phyloP scores from a whole-genome alignment of 2,797 vertebrate species.

The Chaunax sp. region DNA sequence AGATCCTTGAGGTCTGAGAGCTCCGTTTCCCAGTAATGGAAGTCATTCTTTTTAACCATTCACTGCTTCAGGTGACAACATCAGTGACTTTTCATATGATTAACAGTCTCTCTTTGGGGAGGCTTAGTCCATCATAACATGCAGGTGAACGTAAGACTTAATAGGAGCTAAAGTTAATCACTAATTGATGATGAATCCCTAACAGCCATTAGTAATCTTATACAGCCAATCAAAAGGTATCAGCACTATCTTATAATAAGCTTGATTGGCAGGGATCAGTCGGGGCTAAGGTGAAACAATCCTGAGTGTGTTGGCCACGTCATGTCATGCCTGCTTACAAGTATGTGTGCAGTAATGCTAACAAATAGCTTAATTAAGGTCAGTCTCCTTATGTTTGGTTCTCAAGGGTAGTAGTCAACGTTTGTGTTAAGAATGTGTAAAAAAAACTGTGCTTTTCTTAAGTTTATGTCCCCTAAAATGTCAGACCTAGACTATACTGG shows the following conservation, averaged over 20 bases:
- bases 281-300: slow-evolving; percentile 24
- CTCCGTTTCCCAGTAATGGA: slow-evolving; percentile 21
- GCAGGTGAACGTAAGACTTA: slow-evolving; percentile 40
- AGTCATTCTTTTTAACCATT: slow-evolving; percentile 43
- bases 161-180: slow-evolving; percentile 60
- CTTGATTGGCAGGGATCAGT: slow-evolving; percentile 48
- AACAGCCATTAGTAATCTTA: slow-evolving; percentile 46
- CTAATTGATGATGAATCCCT: slow-evolving; percentile 53
- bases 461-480: too few relatives aligned
- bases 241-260: slow-evolving; percentile 51
- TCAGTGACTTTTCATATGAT: slow-evolving; percentile 42
- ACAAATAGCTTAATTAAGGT: slow-evolving; percentile 42
- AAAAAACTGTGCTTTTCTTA: too few relatives aligned
- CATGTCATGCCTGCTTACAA: slow-evolving; percentile 13
- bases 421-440: slow-evolving; percentile 27
- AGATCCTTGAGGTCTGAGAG: slow-evolving; percentile 12
- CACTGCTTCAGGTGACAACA: slow-evolving; percentile 34
- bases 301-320: slow-evolving; percentile 3
- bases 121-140: slow-evolving; percentile 35
- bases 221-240: slow-evolving; percentile 55
- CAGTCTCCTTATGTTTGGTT: slow-evolving; percentile 21
- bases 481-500: too few relatives aligned
- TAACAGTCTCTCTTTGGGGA: slow-evolving; percentile 28
- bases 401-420: slow-evolving; percentile 6
- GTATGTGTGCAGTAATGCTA: slow-evolving; percentile 35